Base-by-base conservation (phyloP, 2,888 invertebrate species). In the Dicyrtomina minuta region DNA sequence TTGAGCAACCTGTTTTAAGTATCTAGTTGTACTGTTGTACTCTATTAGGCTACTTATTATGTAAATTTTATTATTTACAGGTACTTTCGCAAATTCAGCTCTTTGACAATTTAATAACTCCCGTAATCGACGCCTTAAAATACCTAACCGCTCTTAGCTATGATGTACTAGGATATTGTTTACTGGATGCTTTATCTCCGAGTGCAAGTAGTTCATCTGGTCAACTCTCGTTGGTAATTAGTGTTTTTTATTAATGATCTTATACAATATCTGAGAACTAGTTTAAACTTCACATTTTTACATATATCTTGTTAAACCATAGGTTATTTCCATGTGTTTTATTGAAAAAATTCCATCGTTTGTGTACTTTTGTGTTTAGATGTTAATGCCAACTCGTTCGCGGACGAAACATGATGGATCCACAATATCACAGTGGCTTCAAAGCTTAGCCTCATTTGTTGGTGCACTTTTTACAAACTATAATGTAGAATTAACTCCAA, bases 391-490 rank as follows among this genome's bases (percentile, higher is more conserved):
- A 13, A 76, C 77, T 60, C 71, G 78, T 33, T 72, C 77, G 1
- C 70, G 77, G 82, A 89, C 92, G 76, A 94, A 94, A 79, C 90
- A 91, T 76, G 92, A 93, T 80, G 94, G 92, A 75, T 96, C 91
- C 55, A 93, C 93, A 55, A 91, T 97, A 78, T 94, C 97, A 0
- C 86, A 90, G 10, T 96, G 96, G 96, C 85, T 96, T 70, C 95
- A 96, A 81, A 94, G 95, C 80, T 87, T 98, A 33, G 92, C 97
- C 0, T 92, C 91, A 71, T 98, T 99, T 84, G 93, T 95, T 79
- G 98, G 98, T 13, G 90, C 94, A 1, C 92, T 97, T 76, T 97
- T 92, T 83, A 96, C 96, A 84, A 98, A 97, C 82, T 99, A 99
- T 82, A 91, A 90, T 79, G 93, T 98, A 70, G 99, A 99, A 81